Evolutionary conservation across 2,888 invertebrate species (phyloP), one percentile per base, ranked within the genome.

Genomic region (Pseudanteris insignis): DNA sequence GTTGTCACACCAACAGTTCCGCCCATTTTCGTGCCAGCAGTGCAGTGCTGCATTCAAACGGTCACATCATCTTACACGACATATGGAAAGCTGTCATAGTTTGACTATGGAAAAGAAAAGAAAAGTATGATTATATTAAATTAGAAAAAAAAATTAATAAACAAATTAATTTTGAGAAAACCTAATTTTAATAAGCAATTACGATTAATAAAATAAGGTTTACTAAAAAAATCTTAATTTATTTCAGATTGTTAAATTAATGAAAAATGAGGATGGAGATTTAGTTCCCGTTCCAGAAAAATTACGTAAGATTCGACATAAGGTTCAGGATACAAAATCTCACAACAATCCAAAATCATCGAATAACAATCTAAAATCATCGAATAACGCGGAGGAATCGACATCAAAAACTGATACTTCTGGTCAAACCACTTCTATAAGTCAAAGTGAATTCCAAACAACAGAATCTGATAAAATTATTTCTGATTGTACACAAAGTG

Each of bases 21-120:
- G 78, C 18, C 79, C 79, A 0, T 75, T 78, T 50, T 70, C 67
- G 28, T 79, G 79, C 48, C 66, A 67, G 32, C 67, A 75, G 18
- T 79, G 79, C 26, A 71, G 62, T 2, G 73, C 75, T 13, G 72
- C 78, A 9, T 79, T 77, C 26, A 79, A 79, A 63, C 67, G 79
- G 28, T 69, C 73, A 0, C 76, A 73, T 57, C 79, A 79, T 68
- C 69, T 79, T 25, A 72, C 73, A 34, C 66, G 79, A 38, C 79
- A 79, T 44, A 71, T 76, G 69, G 72, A 75, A 59, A 70, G 72
- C 6, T 74, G 73, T 36, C 79, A 79, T 48, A 70, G 71, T 54
- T 68, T 77, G 14, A 70, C 67, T 15, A 40, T 67, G 32, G 71
- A 72, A 41, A 75, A 70, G 46, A 71, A 69, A 40, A 69, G 72